These are phyloP conservation scores for Gobio occitaniae DNA, from an alignment of 2,797 vertebrate genomes.

Conservation along the genomic window DNA sequence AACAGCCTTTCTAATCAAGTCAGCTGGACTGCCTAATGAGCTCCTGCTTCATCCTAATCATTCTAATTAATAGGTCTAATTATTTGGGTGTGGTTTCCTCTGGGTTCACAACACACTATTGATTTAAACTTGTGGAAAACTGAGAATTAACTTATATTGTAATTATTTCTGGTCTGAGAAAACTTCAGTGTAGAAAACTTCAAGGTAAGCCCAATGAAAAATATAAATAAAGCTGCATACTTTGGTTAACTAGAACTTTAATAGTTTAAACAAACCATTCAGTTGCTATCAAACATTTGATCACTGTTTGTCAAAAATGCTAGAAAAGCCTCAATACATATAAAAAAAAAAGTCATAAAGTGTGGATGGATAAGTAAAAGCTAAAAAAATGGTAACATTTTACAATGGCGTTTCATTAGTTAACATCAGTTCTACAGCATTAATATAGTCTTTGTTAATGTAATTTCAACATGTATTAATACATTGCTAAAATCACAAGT, in stretches of 20 bases:
- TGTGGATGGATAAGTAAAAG: not conserved
- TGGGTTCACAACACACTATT: not conserved
- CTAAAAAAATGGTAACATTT: too few species aligned
- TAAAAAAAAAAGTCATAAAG: not conserved
- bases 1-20: not conserved
- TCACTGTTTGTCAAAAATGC: not conserved
- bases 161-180: not conserved
- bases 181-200: not conserved
- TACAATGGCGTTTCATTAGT: too few species aligned
- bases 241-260: not conserved
- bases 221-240: not conserved
- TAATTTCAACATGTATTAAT: too few species aligned
- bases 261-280: not conserved
- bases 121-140: not conserved
- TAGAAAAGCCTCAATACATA: not conserved
- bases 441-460: too few species aligned
- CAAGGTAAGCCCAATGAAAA: not conserved
- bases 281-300: not conserved
- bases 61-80: slow-evolving; percentile 12
- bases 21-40: not conserved
- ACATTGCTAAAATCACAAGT: too few species aligned
- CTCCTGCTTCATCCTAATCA: not conserved
- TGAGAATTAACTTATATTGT: not conserved
- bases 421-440: too few species aligned
- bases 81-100: slow-evolving; percentile 3